Conservation (phyloP, 2,888 invertebrate species). For the Tetranychus truncatus region DNA sequence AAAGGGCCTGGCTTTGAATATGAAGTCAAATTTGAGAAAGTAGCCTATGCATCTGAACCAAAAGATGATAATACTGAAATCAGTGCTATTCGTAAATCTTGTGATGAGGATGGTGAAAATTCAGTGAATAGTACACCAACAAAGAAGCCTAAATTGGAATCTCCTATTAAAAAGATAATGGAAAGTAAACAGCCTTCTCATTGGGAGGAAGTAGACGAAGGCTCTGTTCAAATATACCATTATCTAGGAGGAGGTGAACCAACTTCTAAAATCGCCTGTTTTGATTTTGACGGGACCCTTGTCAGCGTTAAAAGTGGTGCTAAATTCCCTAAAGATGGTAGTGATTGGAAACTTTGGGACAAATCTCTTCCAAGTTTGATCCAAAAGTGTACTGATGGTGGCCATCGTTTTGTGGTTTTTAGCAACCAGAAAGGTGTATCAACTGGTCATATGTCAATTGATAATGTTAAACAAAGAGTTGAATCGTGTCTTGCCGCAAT, state of each 20-base stretch:
- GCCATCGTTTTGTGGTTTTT: constrained; percentile 21
- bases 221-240: constrained; percentile 6
- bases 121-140: background rate
- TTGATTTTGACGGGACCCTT: constrained; percentile 22
- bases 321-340: constrained; percentile 16
- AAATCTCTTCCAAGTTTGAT: background rate
- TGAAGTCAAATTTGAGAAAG: background rate
- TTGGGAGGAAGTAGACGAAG: constrained; percentile 8
- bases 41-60: background rate
- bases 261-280: constrained; percentile 17
- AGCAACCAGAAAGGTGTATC: constrained; percentile 21
- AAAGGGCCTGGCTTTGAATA: constrained; percentile 2
- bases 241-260: constrained; percentile 19
- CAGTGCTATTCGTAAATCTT: background rate
- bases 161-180: background rate
- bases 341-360: constrained; percentile 20
- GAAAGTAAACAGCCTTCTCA: background rate
- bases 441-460: constrained; percentile 10
- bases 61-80: background rate
- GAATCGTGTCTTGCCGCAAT: constrained; percentile 11
- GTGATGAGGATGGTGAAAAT: background rate
- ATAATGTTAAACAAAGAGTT: constrained; percentile 18
- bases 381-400: background rate
- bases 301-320: constrained; percentile 16
- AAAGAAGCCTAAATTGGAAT: background rate